Conservation (phyloP, 2,113 vertebrate genomes). For the Phrynosoma blainvillii region DNA sequence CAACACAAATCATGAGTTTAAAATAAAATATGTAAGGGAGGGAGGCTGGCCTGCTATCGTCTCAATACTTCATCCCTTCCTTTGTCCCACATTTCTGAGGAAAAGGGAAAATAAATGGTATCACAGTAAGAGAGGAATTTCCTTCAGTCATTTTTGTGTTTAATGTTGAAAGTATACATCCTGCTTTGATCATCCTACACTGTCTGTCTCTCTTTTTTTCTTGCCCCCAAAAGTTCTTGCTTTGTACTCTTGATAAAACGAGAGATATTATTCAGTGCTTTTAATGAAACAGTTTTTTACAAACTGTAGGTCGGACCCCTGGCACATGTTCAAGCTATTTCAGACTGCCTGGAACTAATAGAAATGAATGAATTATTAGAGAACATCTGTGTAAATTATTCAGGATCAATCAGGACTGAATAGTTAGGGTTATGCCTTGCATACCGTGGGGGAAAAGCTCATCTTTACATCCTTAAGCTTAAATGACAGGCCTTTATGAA, state of each 20-base stretch:
- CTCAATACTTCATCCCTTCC: constrained; percentile 22
- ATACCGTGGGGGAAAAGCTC: neutral
- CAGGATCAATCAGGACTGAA: constrained; percentile 29
- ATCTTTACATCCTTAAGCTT: neutral
- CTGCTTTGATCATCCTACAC: constrained; percentile 53
- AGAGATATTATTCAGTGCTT: constrained; percentile 40
- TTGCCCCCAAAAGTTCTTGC: constrained; percentile 18
- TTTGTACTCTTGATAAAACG: constrained; percentile 54
- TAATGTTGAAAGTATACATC: constrained; percentile 50
- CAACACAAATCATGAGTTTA: constrained; percentile 17
- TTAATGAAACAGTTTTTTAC: constrained; percentile 45
- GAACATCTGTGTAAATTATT: constrained; percentile 36
- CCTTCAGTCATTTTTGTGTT: constrained; percentile 55
- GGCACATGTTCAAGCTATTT: constrained; percentile 24
- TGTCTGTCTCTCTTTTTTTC: constrained; percentile 23
- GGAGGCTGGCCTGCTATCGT: constrained; percentile 16
- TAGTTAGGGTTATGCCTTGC: constrained; percentile 16
- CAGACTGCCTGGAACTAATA: constrained; percentile 37
- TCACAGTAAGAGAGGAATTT: constrained; percentile 52
- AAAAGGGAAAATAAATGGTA: constrained; percentile 48
- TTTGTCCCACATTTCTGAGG: constrained; percentile 25
- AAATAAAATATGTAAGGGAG: constrained; percentile 38
- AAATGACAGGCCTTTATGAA: constrained; percentile 1
- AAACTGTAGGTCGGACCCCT: constrained; percentile 24
- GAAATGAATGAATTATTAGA: constrained; percentile 38